A percentile compares a stretch with the other conserved stretches of the same genome.
These are phyloP conservation scores for Centropristis striata DNA, from an alignment of 2,113 vertebrate genomes.

Conservation along the genomic window DNA sequence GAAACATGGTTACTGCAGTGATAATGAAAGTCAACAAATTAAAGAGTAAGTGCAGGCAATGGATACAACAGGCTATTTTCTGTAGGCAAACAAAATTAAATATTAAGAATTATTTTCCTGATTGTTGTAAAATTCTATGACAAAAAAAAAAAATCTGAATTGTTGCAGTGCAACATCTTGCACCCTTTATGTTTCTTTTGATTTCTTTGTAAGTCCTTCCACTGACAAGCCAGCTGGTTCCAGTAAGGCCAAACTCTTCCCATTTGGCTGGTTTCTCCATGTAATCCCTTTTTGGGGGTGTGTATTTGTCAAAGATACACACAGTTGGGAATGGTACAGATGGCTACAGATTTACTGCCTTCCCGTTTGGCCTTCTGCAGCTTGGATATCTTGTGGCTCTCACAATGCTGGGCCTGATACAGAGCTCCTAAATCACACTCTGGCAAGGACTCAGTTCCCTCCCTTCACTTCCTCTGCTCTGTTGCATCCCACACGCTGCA, in stretches of 20 bases:
- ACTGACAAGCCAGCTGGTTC: slow-evolving; percentile 80
- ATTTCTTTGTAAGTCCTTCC: slow-evolving; percentile 70
- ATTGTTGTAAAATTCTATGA: slow-evolving; percentile 14
- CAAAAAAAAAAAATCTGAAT: slow-evolving; percentile 18
- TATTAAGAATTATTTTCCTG: background rate
- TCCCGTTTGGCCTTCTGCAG: slow-evolving; percentile 78
- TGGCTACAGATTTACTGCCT: slow-evolving; percentile 82
- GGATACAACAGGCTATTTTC: background rate
- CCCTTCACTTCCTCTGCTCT: slow-evolving; percentile 52
- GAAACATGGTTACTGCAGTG: slow-evolving; percentile 33
- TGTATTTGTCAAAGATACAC: slow-evolving; percentile 82
- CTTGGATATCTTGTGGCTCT: slow-evolving; percentile 75
- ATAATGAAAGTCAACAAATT: slow-evolving; percentile 64
- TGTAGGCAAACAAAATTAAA: slow-evolving; percentile 12
- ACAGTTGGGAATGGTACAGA: slow-evolving; percentile 81
- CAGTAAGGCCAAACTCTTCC: slow-evolving; percentile 73
- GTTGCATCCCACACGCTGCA: slow-evolving; percentile 55
- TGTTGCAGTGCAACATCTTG: slow-evolving; percentile 69
- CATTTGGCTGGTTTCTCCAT: slow-evolving; percentile 76
- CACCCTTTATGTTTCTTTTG: slow-evolving; percentile 65
- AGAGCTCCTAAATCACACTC: slow-evolving; percentile 80
- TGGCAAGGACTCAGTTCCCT: slow-evolving; percentile 70
- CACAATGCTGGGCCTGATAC: slow-evolving; percentile 77
- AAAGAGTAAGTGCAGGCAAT: slow-evolving; percentile 2
- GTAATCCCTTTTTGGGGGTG: slow-evolving; percentile 76